phyloP scores from a whole-genome alignment of 1,140 invertebrate species.

The Micrasema longulum region DNA sequence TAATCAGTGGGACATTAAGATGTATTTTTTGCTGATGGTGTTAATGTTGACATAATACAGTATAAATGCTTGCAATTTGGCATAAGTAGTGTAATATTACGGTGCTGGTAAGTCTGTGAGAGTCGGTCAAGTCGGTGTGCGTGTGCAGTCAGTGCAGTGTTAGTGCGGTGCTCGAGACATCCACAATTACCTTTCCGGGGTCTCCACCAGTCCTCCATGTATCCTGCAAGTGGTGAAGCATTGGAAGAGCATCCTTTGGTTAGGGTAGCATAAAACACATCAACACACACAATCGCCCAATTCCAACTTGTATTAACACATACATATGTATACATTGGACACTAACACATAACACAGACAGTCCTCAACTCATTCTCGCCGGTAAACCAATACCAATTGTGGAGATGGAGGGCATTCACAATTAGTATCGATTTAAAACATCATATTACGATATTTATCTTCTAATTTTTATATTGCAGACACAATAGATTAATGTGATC shows the following conservation, averaged over 20 bases:
- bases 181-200: constrained; percentile 87
- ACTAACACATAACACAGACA: constrained; percentile 8
- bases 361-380: background rate
- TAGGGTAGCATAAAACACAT: constrained; percentile 71
- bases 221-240: constrained; percentile 93
- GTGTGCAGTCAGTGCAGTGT: constrained; percentile 37
- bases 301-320: constrained; percentile 41
- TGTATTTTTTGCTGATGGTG: too few relatives aligned
- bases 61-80: too few relatives aligned
- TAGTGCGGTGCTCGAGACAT: constrained; percentile 23
- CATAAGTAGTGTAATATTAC: too few relatives aligned
- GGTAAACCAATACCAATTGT: constrained; percentile 27
- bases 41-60: too few relatives aligned
- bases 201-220: constrained; percentile 96
- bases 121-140: background rate
- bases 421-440: constrained; percentile 16
- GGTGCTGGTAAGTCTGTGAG: too few relatives aligned
- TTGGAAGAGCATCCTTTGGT: constrained; percentile 88
- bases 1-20: too few relatives aligned
- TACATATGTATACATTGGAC: too few relatives aligned
- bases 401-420: background rate
- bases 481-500: too few relatives aligned
- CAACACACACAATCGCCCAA: constrained; percentile 53
- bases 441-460: background rate
- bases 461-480: too few relatives aligned